Percentiles rank a stretch among this genome's conserved stretches.
These are phyloP conservation scores for Phylloscopus trochilus DNA, from an alignment of 2,113 vertebrate genomes.

Conservation along the genomic window DNA sequence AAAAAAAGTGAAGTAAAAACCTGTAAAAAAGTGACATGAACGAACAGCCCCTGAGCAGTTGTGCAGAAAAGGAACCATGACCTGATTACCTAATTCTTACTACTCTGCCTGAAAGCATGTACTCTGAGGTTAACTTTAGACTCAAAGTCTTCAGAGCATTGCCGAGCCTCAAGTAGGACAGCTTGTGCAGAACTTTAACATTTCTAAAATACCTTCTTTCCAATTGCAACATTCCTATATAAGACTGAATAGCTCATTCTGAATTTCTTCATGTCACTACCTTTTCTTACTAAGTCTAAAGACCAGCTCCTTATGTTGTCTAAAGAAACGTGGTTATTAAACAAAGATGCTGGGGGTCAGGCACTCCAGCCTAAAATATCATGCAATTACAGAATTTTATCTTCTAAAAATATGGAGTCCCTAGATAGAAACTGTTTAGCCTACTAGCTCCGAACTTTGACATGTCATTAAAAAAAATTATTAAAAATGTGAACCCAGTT, in stretches of 20 bases:
- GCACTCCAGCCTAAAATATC: neutral
- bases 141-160: neutral
- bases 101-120: neutral
- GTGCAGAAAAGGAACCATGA: neutral
- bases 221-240: neutral
- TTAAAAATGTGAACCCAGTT: neutral
- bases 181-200: neutral
- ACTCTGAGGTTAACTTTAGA: neutral
- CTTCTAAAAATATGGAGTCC: neutral
- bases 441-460: neutral
- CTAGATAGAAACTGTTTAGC: neutral
- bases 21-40: neutral
- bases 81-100: constrained; percentile 29
- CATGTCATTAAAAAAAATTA: neutral
- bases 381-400: neutral
- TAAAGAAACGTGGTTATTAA: neutral
- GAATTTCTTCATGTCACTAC: neutral
- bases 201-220: neutral
- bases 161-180: neutral
- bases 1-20: neutral
- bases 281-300: neutral
- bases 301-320: neutral
- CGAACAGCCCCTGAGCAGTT: neutral
- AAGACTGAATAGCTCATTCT: neutral
- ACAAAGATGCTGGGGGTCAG: constrained; percentile 11